Evolutionary conservation across 2,888 invertebrate genomes (phyloP), one percentile per base, ranked within the genome.

Genomic region (Hydropsyche betteni): DNA sequence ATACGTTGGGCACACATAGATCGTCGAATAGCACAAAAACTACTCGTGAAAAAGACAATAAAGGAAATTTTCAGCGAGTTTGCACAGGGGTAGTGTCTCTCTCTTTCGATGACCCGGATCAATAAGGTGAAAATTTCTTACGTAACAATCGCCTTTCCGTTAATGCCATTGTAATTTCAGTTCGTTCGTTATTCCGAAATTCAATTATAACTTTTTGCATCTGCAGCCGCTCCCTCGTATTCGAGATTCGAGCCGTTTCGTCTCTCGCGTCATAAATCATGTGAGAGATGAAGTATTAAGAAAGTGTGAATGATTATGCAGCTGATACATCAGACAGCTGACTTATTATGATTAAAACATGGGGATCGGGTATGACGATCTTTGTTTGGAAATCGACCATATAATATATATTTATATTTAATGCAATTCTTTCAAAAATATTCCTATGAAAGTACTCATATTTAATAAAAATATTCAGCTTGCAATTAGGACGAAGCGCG

Each of bases 291-390:
- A 58, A 58, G 58, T 58, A 58, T 58, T 58, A 58, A 58, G 58
- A 58, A 58, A 58, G 24, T 58, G 58, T 58, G 58, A 58, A 58
- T 58, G 58, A 58, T 58, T 58, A 24, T 58, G 16, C 58, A 58
- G 58, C 58, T 58, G 58, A 58, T 58, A 58, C 58, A 24, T 58
- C 8, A 14, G 58, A 58, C 58, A 58, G 58, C 58, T 58, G 58
- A 58, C 58, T 58, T 58, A 58, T 58, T 58, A 58, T 58, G 58
- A 58, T 58, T 58, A 58, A 58, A 58, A 58, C 58, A 58, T 58
- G 16, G 8, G 58, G 24, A n/a, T 44, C 10, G 44, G 10, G 10
- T 44, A 44, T 44, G 44, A 44, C 10, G 44, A 8, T 44, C 44
- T 8, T 44, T 44, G 44, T 44, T 44, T 44, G 44, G 44, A 8